These are phyloP conservation scores for Cryptotermes secundus DNA, from an alignment of 1,140 invertebrate species.

Conservation along the genomic window DNA sequence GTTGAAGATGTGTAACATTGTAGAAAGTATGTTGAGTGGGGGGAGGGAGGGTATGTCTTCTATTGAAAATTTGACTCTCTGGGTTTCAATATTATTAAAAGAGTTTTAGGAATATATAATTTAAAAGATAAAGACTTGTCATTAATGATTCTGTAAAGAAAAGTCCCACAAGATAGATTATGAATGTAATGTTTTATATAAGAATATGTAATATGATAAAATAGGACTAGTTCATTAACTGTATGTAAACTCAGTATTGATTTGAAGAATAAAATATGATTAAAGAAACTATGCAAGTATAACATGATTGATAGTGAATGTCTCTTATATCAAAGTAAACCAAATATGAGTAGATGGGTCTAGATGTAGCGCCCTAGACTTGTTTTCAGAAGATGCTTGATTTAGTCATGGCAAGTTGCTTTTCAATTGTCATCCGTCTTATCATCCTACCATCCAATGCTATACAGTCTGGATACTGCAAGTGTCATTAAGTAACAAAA, in stretches of 20 bases:
- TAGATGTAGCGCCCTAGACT: no score
- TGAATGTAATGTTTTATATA: constrained; percentile 19
- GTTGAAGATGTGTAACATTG: not conserved
- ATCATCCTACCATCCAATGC: no score
- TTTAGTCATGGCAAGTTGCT: no score
- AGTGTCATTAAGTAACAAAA: no score
- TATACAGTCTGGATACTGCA: no score
- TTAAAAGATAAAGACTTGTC: not conserved
- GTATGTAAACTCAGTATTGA: constrained; percentile 17
- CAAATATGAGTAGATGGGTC: no score
- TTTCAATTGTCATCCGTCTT: no score
- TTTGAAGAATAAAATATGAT: constrained; percentile 15
- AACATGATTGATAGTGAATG: no score
- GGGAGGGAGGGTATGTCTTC: not conserved
- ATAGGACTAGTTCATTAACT: constrained; percentile 7
- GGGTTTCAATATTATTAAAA: not conserved
- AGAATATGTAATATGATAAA: not conserved
- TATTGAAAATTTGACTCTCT: not conserved
- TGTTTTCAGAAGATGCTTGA: no score
- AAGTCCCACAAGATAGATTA: not conserved
- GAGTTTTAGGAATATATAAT: not conserved
- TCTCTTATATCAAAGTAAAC: no score
- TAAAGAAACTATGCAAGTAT: not conserved
- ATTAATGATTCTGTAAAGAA: not conserved
- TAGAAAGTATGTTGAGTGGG: not conserved